Base-by-base conservation (phyloP, 1,140 invertebrate genomes). In the Ptiloglossa arizonensis region DNA sequence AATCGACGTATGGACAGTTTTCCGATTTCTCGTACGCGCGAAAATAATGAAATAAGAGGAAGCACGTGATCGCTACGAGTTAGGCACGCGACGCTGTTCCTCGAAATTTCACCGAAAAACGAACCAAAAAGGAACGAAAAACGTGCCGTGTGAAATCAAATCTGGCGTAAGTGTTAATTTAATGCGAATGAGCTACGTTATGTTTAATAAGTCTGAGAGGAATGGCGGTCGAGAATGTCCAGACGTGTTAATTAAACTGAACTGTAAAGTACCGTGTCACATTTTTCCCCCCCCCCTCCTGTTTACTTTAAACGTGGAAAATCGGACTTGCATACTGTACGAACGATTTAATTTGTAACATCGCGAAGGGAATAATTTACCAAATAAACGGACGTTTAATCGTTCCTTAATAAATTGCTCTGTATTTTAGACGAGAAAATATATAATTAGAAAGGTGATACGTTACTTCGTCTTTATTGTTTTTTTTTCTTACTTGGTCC, bases 231-330 rank as follows among this genome's bases (percentile, higher is more conserved):
- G 15, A 52, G 35, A 35, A 35, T n/a, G n/a, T 19, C 11, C 46
- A 15, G 19, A 35, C 46, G 2, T 15, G 66, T 56, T 69, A 69
- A 69, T 69, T 69, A 41, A 56, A 56, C 54, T 8, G 35, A 67
- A 67, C 35, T 17, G 29, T 5, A 13, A n/a, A n/a, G n/a, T n/a
- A 35, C 29, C 11, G n/a, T 17, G n/a, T 35, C 2, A 19, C 27
- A 6, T 17, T 17, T 50, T 52, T 22, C 9, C 35, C 9, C 19
- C 11, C 9, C 35, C 9, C 19, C 11, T 8, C 5, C 29, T 32
- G 2, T 5, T 52, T 52, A 52, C 9, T 52, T 52, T 52, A 52
- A 52, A 1, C 5, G 4, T n/a, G 50, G 5, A 22, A 52, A n/a
- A 52, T 52, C 5, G 9, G 5, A 24, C 9, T 52, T n/a, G 0